Base-by-base conservation (phyloP, 2,888 invertebrate genomes). In the Dusona sp. region DNA sequence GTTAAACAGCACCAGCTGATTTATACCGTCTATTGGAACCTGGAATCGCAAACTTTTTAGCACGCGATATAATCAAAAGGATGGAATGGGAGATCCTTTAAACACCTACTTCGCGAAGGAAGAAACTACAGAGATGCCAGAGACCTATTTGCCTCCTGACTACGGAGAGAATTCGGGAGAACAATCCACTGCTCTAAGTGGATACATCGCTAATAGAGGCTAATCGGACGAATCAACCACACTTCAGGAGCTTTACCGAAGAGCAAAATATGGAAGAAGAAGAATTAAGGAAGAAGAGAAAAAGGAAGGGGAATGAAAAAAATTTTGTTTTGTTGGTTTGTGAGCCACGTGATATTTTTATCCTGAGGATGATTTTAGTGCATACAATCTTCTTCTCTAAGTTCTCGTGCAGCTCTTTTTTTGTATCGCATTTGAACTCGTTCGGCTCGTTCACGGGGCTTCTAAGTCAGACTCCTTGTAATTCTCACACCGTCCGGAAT, bases 401-500 rank as follows among this genome's bases (percentile, higher is more conserved):
- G 29, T 19, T 54, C 45, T 61, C 78, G 36, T n/a, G 67, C 19
- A 29, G 57, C 33, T 67, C 19, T 3, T 68, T 61, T 16, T 38
- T 54, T 80, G 74, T 54, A 64, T 79, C 68, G 61, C 72, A 57
- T 73, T 29, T n/a, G 68, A 22, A 54, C 57, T 54, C 51, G 25
- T 77, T 82, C 57, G 9, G 51, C 57, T 54, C 51, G 25, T 77
- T 82, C 57, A 16, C 48, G 9, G 19, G 29, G 54, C 64, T 25
- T 33, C 67, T 45, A 61, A 68, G 64, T 29, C 9, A 87, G 86
- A 88, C 84, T 86, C 88, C 92, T 54, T 91, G 91, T 92, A 93
- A 94, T 94, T 93, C 94, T 92, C 93, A 92, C 93, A 90, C 93
- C 92, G 92, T 93, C 92, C 90, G 90, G 88, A 54, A 64, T 90